Evolutionary conservation across 1,140 invertebrate species (phyloP).

Genomic region (Aphaenogaster floridana): DNA sequence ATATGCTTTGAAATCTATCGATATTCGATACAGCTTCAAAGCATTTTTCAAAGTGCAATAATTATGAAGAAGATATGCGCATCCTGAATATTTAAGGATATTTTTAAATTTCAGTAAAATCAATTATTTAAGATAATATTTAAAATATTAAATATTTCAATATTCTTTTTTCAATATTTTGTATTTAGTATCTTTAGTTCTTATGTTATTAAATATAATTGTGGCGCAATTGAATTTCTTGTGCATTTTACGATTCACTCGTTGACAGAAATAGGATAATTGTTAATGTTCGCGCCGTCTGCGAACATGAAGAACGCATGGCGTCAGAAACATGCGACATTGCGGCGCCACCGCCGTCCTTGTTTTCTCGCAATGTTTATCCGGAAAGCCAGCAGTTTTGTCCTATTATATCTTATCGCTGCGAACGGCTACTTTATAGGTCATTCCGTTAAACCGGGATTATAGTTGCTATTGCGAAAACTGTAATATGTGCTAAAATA

Average conservation of each 20-base stretch:
- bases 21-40: neutral
- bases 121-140: neutral
- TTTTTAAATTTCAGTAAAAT: neutral
- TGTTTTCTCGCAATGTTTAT: conserved; percentile 48
- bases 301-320: neutral
- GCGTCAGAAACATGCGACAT: conserved; percentile 50
- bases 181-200: neutral
- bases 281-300: neutral
- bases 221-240: neutral
- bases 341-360: conserved; percentile 30
- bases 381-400: conserved; percentile 46
- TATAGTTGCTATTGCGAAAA: neutral
- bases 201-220: conserved; percentile 10
- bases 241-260: neutral
- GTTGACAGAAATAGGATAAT: conserved; percentile 29
- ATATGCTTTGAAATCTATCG: neutral
- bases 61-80: neutral
- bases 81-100: neutral
- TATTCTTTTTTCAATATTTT: neutral
- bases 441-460: conserved; percentile 16
- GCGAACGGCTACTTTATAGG: conserved; percentile 12
- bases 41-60: neutral
- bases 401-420: conserved; percentile 2
- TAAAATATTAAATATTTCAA: neutral
- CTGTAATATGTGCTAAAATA: conserved; percentile 3